Percentiles rank a stretch among this genome's conserved stretches.
Evolutionary conservation across 2,888 invertebrate species (phyloP).

Genomic region (Drosophila cracens): DNA sequence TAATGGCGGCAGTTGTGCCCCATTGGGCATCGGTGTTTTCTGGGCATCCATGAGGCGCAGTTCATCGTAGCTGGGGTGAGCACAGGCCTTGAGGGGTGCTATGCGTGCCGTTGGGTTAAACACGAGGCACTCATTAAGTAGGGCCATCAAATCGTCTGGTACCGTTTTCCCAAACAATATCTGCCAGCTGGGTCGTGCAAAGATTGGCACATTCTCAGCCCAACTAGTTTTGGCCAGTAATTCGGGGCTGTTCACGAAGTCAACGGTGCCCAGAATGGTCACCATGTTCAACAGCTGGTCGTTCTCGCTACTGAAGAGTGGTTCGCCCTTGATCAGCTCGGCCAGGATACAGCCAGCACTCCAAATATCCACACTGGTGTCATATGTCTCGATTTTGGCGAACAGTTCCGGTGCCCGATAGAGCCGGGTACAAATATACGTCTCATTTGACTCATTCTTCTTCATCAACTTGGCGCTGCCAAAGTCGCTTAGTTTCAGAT

Average conservation of each 20-base stretch:
- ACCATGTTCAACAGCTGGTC: slow-evolving; percentile 99
- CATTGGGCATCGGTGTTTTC: slow-evolving; percentile 95
- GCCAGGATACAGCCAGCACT: slow-evolving; percentile 99
- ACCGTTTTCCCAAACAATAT: slow-evolving; percentile 96
- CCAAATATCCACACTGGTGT: slow-evolving; percentile 98
- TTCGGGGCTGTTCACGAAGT: slow-evolving; percentile 89
- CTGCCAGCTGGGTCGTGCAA: slow-evolving; percentile 99
- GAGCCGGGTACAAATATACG: slow-evolving; percentile 99
- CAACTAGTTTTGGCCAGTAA: slow-evolving; percentile 11
- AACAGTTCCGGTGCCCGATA: slow-evolving; percentile 99
- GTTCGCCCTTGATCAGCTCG: slow-evolving; percentile 97
- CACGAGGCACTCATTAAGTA: slow-evolving; percentile 95
- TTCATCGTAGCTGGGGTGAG: slow-evolving; percentile 99
- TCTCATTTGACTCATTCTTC: slow-evolving; percentile 97
- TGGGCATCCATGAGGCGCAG: slow-evolving; percentile 92
- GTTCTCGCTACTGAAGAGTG: slow-evolving; percentile 97
- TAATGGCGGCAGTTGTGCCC: slow-evolving; percentile 95
- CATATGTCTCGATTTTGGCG: slow-evolving; percentile 98
- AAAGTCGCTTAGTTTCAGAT: slow-evolving; percentile 99
- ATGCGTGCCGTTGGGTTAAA: slow-evolving; percentile 98
- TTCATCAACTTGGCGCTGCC: slow-evolving; percentile 98
- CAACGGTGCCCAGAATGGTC: slow-evolving; percentile 98
- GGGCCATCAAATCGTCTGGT: slow-evolving; percentile 94
- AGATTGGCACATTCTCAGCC: slow-evolving; percentile 81
- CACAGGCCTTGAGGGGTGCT: slow-evolving; percentile 97